phyloP scores from a whole-genome alignment of 2,113 vertebrate genomes.

The Tapirus terrestris region DNA sequence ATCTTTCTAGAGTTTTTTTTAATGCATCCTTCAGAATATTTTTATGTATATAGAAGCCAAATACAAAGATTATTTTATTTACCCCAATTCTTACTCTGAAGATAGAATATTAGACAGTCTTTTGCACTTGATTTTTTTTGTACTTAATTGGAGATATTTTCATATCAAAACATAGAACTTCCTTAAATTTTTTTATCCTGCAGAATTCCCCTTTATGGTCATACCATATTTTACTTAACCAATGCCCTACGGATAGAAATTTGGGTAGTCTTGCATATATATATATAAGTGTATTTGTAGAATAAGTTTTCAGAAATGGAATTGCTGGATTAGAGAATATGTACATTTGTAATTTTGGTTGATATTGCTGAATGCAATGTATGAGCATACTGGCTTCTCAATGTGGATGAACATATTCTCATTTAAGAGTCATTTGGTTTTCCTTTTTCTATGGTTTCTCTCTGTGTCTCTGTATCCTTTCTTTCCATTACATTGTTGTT shows the following conservation, averaged over 20 bases:
- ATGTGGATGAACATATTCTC: background rate
- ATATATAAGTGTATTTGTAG: background rate
- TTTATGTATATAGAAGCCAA: background rate
- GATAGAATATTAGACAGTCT: background rate
- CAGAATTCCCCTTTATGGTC: background rate
- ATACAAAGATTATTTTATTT: background rate
- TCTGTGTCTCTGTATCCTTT: background rate
- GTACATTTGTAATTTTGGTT: background rate
- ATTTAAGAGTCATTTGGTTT: background rate
- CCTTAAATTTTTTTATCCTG: background rate
- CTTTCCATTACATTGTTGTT: background rate
- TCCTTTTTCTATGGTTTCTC: background rate
- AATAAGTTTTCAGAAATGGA: background rate
- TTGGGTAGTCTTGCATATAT: background rate
- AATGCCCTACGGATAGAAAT: background rate
- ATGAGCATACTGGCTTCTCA: background rate
- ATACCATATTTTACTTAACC: background rate
- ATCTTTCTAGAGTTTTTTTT: background rate
- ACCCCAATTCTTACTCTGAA: background rate
- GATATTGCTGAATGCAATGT: too few species aligned
- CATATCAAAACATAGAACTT: background rate
- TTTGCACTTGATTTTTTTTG: conserved; percentile 2
- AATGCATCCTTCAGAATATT: background rate
- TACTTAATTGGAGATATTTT: background rate
- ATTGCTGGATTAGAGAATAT: background rate